Evolutionary conservation across 2,888 invertebrate species (phyloP).

Genomic region (Herminia tarsipennalis): DNA sequence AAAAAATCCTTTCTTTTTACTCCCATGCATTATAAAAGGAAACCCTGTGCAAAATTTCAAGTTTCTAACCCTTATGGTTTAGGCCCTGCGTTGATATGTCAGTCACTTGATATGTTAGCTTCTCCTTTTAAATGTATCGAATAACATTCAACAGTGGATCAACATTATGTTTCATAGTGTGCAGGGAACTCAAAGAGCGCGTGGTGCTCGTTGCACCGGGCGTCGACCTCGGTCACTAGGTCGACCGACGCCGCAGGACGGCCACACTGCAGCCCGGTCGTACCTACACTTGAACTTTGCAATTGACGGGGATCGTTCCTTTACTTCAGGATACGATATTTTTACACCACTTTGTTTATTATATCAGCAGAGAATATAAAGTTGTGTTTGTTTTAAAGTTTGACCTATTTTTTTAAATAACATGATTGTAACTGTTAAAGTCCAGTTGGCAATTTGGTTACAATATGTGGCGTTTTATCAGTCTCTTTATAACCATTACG

Average conservation of each 20-base stretch:
- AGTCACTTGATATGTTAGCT: too few relatives aligned
- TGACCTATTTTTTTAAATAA: too few relatives aligned
- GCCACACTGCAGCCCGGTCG: slow-evolving; percentile 50
- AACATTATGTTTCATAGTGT: slow-evolving; percentile 1
- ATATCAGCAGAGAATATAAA: not conserved
- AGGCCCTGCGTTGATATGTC: too few relatives aligned
- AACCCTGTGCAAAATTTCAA: too few relatives aligned
- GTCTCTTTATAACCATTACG: too few relatives aligned
- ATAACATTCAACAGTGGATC: not conserved
- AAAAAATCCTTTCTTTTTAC: too few relatives aligned
- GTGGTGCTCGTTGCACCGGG: slow-evolving; percentile 64
- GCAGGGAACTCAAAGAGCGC: slow-evolving; percentile 16
- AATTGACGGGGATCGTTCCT: slow-evolving; percentile 37
- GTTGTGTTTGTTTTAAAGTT: not conserved
- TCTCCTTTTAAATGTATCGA: too few relatives aligned
- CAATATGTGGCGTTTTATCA: too few relatives aligned
- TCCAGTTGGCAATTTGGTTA: too few relatives aligned
- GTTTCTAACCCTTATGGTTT: too few relatives aligned
- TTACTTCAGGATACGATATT: slow-evolving; percentile 8
- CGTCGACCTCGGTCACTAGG: slow-evolving; percentile 80
- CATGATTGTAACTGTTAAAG: too few relatives aligned
- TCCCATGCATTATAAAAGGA: too few relatives aligned
- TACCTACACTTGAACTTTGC: slow-evolving; percentile 77
- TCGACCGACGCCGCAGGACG: slow-evolving; percentile 72
- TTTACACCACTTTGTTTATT: not conserved